These are phyloP conservation scores for Pollenia griseotomentosa DNA, from an alignment of 2,888 invertebrate species.

Conservation along the genomic window DNA sequence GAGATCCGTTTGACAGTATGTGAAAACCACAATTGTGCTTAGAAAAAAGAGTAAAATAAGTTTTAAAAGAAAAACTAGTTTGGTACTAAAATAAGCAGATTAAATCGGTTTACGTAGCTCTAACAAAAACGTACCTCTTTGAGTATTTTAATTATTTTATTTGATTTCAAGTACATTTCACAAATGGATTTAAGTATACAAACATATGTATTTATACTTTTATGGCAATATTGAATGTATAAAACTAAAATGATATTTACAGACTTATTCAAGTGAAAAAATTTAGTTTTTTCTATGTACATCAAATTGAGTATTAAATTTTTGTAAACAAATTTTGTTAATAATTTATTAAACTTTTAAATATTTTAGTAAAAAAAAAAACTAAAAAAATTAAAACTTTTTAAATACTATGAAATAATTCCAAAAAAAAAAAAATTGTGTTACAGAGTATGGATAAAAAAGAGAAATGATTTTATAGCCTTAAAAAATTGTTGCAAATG, in stretches of 20 bases:
- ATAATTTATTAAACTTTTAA: background rate
- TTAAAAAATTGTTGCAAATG: constrained; percentile 59
- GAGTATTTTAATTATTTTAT: too few species aligned
- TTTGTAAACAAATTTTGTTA: background rate
- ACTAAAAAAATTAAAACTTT: background rate
- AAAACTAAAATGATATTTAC: constrained; percentile 1
- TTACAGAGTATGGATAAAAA: background rate
- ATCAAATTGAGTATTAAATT: constrained; percentile 16
- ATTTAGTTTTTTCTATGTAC: constrained; percentile 13
- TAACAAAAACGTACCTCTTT: too few species aligned
- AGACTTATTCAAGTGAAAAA: constrained; percentile 17
- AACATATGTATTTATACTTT: background rate
- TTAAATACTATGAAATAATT: background rate
- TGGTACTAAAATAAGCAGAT: too few species aligned
- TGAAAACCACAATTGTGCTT: too few species aligned
- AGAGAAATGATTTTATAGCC: constrained; percentile 1
- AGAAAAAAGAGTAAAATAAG: too few species aligned
- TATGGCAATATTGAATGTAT: background rate
- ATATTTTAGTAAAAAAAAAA: constrained; percentile 2
- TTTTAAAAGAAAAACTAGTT: too few species aligned
- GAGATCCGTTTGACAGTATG: too few species aligned
- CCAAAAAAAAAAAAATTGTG: background rate
- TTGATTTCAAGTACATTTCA: background rate
- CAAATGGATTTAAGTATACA: constrained; percentile 33
- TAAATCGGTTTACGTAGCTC: too few species aligned